Base-by-base conservation (phyloP, 2,113 vertebrate genomes). In the Kryptolebias marmoratus region DNA sequence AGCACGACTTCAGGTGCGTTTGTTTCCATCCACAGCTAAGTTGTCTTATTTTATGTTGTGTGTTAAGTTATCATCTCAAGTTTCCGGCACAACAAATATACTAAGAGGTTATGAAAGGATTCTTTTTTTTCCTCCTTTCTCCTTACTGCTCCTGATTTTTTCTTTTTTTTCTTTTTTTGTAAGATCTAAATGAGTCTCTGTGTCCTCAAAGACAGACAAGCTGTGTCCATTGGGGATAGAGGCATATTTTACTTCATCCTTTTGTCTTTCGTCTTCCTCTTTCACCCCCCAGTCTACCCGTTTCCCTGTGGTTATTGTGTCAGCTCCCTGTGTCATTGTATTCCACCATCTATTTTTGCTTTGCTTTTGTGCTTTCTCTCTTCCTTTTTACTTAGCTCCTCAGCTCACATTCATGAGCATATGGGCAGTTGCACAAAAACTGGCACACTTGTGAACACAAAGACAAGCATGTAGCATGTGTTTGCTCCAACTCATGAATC, bases 311-410 rank as follows among this genome's bases (percentile, higher is more conserved):
- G 73, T 77, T 71, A 79, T 76, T 79, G 64, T 84, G 71, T 59
- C 69, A 10, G 7, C 49, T 80, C 32, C 67, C 18, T 0, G 36
- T 71, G 68, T 65, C 72, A 85, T 88, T 89, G 77, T 77, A 28
- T 80, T 62, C 59, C 68, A 47, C 74, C 14, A 3, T 83, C 81
- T 84, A 83, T 81, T 86, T 86, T 80, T 75, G 68, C 68, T 57
- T 67, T 58, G 36, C 77, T 72, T 85, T 86, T 77, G 73, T 77
- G 73, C 58, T 69, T 55, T 68, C 67, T 62, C 7, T 77, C 58
- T 55, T 28, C 60, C 16, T 81, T 69, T 63, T 32, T 14, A 14
- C 18, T 68, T 68, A 68, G 61, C 70, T 77, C 15, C 69, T 72
- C 61, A 64, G 57, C 64, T 83, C 72, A 18, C 56, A 76, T 72